These are phyloP conservation scores for Heliconius hermathena DNA, from an alignment of 1,140 invertebrate species.

Conservation along the genomic window DNA sequence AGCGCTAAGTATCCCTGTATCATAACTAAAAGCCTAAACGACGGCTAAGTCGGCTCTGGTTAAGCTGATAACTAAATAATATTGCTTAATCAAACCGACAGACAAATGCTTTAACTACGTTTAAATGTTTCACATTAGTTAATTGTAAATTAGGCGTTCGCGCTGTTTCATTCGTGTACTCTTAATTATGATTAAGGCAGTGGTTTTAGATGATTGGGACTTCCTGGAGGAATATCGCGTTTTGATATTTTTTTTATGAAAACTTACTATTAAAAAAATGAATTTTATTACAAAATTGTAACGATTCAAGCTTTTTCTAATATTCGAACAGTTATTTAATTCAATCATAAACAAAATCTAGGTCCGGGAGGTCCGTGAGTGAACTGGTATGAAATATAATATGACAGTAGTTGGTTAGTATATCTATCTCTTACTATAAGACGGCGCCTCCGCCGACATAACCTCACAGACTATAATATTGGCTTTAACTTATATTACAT, in stretches of 20 bases:
- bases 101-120: conserved; percentile 78
- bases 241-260: too few relatives aligned
- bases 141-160: conserved; percentile 67
- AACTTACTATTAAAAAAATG: too few relatives aligned
- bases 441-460: conserved; percentile 67
- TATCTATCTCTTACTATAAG: conserved; percentile 74
- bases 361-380: neutral
- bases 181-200: conserved; percentile 8
- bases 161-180: conserved; percentile 40
- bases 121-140: conserved; percentile 77
- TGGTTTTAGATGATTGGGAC: neutral
- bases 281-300: too few relatives aligned
- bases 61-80: conserved; percentile 32
- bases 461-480: conserved; percentile 80
- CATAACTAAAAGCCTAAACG: conserved; percentile 72
- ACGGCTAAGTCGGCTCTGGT: conserved; percentile 70
- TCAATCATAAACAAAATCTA: neutral
- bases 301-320: too few relatives aligned
- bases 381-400: conserved; percentile 58
- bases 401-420: conserved; percentile 48
- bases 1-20: conserved; percentile 57
- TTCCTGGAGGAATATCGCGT: neutral
- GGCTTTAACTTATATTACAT: conserved; percentile 79
- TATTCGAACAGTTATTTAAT: too few relatives aligned
- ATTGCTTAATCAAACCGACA: conserved; percentile 62